Base-by-base conservation (phyloP, 2,797 vertebrate species). In the Mormyrus hasselquistii region DNA sequence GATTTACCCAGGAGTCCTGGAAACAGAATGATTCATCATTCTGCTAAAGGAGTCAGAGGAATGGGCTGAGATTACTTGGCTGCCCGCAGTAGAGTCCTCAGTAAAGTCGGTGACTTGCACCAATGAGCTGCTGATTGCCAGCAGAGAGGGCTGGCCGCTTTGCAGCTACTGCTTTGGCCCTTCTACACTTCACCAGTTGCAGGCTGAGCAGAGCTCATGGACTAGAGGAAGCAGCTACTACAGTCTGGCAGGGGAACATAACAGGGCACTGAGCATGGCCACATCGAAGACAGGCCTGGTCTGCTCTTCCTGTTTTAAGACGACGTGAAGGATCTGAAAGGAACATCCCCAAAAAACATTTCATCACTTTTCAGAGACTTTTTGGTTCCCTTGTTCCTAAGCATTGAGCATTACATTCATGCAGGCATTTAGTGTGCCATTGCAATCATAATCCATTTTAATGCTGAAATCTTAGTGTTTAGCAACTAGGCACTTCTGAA, bases 41-140 rank as follows among this genome's bases (percentile, higher is more conserved):
- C 47, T 41, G 38, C 79, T 83, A 49, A 49, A n/a, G 79, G 44
- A 83, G 41, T 7, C 34, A 49, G n/a, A 12, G 79, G 16, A 50
- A 50, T 83, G 44, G 79, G n/a, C 79, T 83, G 79, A 44, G 16
- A 83, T 83, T 83, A 83, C 8, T 83, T 83, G 79, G 79, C 79
- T 22, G 44, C 44, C n/a, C 1, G 9, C 2, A 47, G 79, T 49
- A 83, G 47, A 49, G n/a, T 83, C 14, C 62, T 69, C 44, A 83
- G 79, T 49, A 12, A 49, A 83, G 44, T 83, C 44, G 1, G 79
- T 49, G 19, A 83, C 14, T 69, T 69, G 44, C 41, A 49, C 79
- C 79, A n/a, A n/a, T 47, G 47, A 83, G 44, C 38, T 83, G 47
- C 44, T 50, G 79, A 44, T 47, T 84, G 82, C 44, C 82, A 84